Base-by-base conservation (phyloP, 2,113 vertebrate genomes). In the Anarrhichthys ocellatus region DNA sequence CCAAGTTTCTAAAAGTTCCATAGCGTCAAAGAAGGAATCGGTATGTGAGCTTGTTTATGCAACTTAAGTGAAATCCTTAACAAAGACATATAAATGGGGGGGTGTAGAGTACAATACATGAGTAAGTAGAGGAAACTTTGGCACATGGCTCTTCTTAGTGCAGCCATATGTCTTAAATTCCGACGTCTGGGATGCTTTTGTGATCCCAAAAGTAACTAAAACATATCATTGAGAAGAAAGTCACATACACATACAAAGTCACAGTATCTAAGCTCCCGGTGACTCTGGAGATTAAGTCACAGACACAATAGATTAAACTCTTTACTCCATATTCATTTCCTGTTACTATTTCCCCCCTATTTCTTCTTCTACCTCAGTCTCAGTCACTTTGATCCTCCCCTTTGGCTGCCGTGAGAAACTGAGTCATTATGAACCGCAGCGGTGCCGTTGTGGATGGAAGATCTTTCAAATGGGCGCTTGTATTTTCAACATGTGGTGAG, bases 221-320 rank as follows among this genome's bases (percentile, higher is more conserved):
- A 90, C 83, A 88, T 82, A 87, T 88, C 42, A 89, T 77, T 91
- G 77, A 74, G 15, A 91, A 71, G 50, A 86, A 77, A 92, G 85
- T 91, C 83, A 86, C 90, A 88, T 80, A 72, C n/a, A n/a, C n/a
- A n/a, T n/a, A n/a, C n/a, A n/a, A n/a, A n/a, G n/a, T n/a, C n/a
- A n/a, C 54, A 87, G 83, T 73, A 91, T 79, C 63, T 90, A 87
- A 88, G 87, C 90, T 85, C 52, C 76, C 78, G 75, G 74, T 76
- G 84, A 79, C 85, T 89, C 77, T 61, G 80, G 72, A 89, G 91
- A 91, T 92, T 87, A 90, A 78, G 65, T 65, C 62, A 40, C 80
- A 90, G 79, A 91, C 89, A 91, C 87, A 89, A 85, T 80, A 83
- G 87, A 90, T 89, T 93, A 90, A 87, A 90, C 84, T 85, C 88